Conservation (phyloP, 1,140 invertebrate genomes). For the Brachionus sp. region DNA sequence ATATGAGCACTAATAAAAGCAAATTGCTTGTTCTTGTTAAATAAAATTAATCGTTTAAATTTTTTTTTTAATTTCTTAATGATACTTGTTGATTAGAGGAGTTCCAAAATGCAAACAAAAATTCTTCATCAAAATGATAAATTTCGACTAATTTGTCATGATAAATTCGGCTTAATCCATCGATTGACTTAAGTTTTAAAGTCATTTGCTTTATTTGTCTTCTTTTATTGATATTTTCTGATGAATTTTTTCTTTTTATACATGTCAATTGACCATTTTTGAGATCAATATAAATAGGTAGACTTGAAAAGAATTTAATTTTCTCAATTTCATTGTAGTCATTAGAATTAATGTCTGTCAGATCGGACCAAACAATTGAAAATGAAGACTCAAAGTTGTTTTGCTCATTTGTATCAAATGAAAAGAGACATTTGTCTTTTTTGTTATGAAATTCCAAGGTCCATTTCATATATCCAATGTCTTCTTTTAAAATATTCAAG, state of each 20-base stretch:
- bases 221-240: background rate
- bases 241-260: background rate
- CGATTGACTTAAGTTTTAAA: background rate
- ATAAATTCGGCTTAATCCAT: background rate
- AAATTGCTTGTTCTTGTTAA: background rate
- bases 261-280: background rate
- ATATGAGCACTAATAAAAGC: constrained; percentile 22
- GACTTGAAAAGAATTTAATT: background rate
- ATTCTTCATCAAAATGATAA: background rate
- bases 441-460: background rate
- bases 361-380: background rate
- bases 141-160: background rate
- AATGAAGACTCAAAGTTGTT: constrained; percentile 21
- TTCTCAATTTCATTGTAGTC: background rate
- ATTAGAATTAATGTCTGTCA: background rate
- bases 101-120: constrained; percentile 29
- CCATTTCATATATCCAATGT: background rate
- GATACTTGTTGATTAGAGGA: background rate
- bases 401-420: background rate
- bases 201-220: background rate
- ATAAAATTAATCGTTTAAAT: background rate
- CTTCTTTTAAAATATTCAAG: background rate
- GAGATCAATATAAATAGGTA: background rate
- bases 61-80: background rate
- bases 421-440: background rate